Base-by-base conservation (phyloP, 2,888 invertebrate species). In the Polydrusus pterygomalis region DNA sequence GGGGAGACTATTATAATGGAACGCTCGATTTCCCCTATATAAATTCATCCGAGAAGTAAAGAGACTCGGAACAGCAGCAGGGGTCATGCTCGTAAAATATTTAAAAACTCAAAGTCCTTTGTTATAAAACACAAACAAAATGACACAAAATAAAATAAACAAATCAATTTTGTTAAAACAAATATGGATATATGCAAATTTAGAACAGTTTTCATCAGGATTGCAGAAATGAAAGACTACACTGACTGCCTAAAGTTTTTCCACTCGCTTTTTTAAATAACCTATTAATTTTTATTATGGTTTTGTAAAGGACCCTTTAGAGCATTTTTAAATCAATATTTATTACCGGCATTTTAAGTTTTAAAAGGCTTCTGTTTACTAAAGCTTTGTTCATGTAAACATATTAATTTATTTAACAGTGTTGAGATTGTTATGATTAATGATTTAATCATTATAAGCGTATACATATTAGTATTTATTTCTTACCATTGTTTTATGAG, bases 191-290 rank as follows among this genome's bases (percentile, higher is more conserved):
- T 77, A 77, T 77, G 84, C 83, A 84, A 84, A 84, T 84, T 81
- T 82, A 81, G 83, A 84, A 81, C 81, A 79, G 78, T 79, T 82
- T 79, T 45, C 70, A 84, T 17, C 75, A 84, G 84, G 84, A 83
- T 71, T 79, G 20, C 81, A 84, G 80, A 78, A 83, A 47, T 20
- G 18, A 15, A 10, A 38, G 38, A 54, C 51, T 60, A 62, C 25
- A 40, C 60, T 49, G 11, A 13, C 25, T 38, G 60, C 70, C 34
- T 34, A 18, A 47, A n/a, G 45, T 60, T 70, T 38, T 43, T 25
- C 71, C 30, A 2, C 6, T 17, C 2, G 38, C 58, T 11, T 69
- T 69, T 68, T 56, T 25, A 58, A 47, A 40, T 56, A 15, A 20
- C n/a, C 17, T 13, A 20, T 38, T 38, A 38, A 38, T 60, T 62